phyloP scores from a whole-genome alignment of 2,797 vertebrate genomes.

The Myotis planiceps region DNA sequence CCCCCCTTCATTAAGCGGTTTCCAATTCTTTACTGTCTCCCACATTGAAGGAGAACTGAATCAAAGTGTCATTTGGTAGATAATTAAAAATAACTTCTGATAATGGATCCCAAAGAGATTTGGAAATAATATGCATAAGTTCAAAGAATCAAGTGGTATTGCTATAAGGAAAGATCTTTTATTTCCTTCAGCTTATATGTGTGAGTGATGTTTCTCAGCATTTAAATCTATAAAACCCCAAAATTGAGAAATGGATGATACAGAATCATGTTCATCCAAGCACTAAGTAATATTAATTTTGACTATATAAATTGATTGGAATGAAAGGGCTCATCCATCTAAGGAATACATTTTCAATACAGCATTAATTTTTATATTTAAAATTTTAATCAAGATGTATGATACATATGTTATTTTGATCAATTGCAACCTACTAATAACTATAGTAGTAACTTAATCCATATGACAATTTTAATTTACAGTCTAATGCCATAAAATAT shows the following conservation, averaged over 20 bases:
- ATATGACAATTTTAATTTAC: conserved; percentile 3
- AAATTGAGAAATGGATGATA: not conserved
- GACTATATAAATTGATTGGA: not conserved
- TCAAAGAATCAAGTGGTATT: not conserved
- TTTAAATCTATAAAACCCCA: not conserved
- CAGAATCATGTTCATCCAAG: not conserved
- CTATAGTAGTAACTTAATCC: not conserved
- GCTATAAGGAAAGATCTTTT: not conserved
- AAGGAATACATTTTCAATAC: not conserved
- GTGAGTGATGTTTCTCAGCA: not conserved
- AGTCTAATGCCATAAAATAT: not conserved
- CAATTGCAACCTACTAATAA: not conserved
- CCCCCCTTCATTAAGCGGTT: not conserved
- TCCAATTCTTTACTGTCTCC: not conserved
- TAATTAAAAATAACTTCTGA: not conserved
- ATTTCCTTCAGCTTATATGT: not conserved
- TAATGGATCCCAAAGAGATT: not conserved
- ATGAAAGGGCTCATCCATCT: not conserved
- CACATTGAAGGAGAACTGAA: not conserved
- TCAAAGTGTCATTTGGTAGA: not conserved
- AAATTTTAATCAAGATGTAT: conserved; percentile 51
- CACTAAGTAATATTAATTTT: conserved; percentile 4
- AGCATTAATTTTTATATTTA: not conserved
- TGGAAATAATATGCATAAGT: not conserved
- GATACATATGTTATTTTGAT: not conserved